These are phyloP conservation scores for Campoplex capitator DNA, from an alignment of 2,888 invertebrate genomes.

Conservation along the genomic window DNA sequence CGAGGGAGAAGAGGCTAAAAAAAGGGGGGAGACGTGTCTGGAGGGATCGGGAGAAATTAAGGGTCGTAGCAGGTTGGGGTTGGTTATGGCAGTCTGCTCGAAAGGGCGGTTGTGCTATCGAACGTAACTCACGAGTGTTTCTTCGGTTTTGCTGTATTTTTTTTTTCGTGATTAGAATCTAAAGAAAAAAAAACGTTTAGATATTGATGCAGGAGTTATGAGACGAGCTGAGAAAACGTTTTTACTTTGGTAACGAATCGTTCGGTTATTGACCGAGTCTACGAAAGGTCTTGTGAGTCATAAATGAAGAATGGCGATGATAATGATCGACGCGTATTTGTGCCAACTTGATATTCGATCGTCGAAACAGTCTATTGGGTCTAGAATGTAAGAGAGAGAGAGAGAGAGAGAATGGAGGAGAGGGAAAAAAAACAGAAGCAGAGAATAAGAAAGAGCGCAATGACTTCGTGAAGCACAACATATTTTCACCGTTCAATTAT, in stretches of 20 bases:
- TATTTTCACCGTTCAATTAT: conserved; percentile 53
- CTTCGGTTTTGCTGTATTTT: background rate
- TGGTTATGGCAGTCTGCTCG: conserved; percentile 50
- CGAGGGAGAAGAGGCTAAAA: conserved; percentile 16
- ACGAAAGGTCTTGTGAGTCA: background rate
- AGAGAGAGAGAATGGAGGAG: too few species aligned
- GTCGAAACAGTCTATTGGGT: conserved; percentile 4
- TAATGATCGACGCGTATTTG: background rate
- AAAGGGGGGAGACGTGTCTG: conserved; percentile 43
- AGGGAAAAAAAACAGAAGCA: background rate
- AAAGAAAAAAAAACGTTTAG: background rate
- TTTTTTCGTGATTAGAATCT: background rate
- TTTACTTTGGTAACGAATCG: too few species aligned
- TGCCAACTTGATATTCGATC: conserved; percentile 1
- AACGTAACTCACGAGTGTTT: background rate
- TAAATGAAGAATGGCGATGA: too few species aligned
- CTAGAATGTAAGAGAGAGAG: background rate
- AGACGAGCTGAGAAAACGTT: background rate
- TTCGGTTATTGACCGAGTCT: too few species aligned
- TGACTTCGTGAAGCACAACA: conserved; percentile 37
- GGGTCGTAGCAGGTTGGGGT: conserved; percentile 64
- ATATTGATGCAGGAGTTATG: background rate
- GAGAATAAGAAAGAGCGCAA: conserved; percentile 27
- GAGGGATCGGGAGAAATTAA: conserved; percentile 48
- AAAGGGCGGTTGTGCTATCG: background rate